Percentiles rank a stretch among this genome's conserved stretches.
Evolutionary conservation across 2,888 invertebrate species (phyloP).

Genomic region (Eupithecia pulchellata): DNA sequence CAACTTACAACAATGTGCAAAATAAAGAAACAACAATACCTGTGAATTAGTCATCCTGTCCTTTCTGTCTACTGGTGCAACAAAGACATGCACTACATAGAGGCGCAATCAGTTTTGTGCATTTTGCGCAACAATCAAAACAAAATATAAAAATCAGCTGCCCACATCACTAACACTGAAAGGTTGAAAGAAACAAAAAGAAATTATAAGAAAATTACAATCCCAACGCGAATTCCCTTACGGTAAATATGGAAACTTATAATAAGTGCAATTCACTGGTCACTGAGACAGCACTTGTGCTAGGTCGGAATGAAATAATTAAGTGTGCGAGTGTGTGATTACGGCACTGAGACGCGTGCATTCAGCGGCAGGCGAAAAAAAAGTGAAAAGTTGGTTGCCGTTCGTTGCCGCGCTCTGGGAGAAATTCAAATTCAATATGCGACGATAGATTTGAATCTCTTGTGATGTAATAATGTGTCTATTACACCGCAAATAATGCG

Average conservation of each 20-base stretch:
- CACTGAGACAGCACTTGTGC: conserved; percentile 57
- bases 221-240: background rate
- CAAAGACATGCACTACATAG: conserved; percentile 82
- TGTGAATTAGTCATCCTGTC: conserved; percentile 87
- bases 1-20: conserved; percentile 58
- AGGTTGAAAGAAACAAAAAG: conserved; percentile 73
- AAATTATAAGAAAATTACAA: conserved; percentile 64
- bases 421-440: conserved; percentile 72
- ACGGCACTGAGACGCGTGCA: conserved; percentile 71
- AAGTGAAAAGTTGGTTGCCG: conserved; percentile 77
- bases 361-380: conserved; percentile 75
- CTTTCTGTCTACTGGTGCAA: conserved; percentile 71
- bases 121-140: conserved; percentile 76
- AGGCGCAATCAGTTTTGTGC: conserved; percentile 77
- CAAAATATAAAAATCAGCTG: conserved; percentile 74
- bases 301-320: conserved; percentile 62
- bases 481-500: background rate
- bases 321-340: conserved; percentile 59
- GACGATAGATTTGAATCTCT: conserved; percentile 59
- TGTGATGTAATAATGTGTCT: conserved; percentile 44
- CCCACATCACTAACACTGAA: conserved; percentile 82
- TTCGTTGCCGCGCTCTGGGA: conserved; percentile 66
- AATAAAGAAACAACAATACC: conserved; percentile 76
- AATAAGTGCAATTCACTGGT: conserved; percentile 55
- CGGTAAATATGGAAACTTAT: background rate